A percentile compares a stretch with the other conserved stretches of the same genome.
Evolutionary conservation across 2,888 invertebrate genomes (phyloP).

Genomic region (Heliconius ismenius): DNA sequence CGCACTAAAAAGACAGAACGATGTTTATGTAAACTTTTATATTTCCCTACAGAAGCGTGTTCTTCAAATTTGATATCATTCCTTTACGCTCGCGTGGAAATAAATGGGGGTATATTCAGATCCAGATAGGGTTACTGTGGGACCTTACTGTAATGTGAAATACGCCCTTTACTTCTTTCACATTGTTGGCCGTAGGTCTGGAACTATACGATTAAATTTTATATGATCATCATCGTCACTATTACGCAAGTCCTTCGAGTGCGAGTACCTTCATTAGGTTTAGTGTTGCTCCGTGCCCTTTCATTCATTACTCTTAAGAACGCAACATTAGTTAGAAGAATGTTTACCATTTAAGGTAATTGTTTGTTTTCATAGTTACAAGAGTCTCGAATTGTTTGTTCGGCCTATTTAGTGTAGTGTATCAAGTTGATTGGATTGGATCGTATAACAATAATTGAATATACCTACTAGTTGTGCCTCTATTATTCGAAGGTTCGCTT

Average conservation of each 20-base stretch:
- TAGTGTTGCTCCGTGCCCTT: conserved; percentile 58
- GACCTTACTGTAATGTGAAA: conserved; percentile 47
- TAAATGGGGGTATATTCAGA: conserved; percentile 42
- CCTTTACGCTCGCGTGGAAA: conserved; percentile 45
- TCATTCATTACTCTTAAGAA: conserved; percentile 73
- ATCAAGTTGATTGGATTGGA: conserved; percentile 43
- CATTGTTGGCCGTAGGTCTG: conserved; percentile 50
- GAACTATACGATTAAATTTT: conserved; percentile 67
- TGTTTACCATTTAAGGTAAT: conserved; percentile 60
- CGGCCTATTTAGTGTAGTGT: conserved; percentile 34
- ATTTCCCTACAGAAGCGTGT: conserved; percentile 38
- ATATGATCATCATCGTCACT: conserved; percentile 68
- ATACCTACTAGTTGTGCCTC: conserved; percentile 27
- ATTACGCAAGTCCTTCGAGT: conserved; percentile 66
- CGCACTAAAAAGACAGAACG: conserved; percentile 35
- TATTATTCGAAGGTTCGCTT: conserved; percentile 18
- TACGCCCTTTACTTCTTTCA: conserved; percentile 47
- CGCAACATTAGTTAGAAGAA: conserved; percentile 65
- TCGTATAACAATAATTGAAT: conserved; percentile 34
- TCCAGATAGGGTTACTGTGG: conserved; percentile 47
- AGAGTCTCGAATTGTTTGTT: conserved; percentile 35
- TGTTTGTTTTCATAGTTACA: conserved; percentile 58
- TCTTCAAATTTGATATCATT: conserved; percentile 42
- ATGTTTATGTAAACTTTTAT: conserved; percentile 43
- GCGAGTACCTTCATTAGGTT: conserved; percentile 66